Conservation (phyloP, 2,888 invertebrate species). For the Ferrisia virgata region DNA sequence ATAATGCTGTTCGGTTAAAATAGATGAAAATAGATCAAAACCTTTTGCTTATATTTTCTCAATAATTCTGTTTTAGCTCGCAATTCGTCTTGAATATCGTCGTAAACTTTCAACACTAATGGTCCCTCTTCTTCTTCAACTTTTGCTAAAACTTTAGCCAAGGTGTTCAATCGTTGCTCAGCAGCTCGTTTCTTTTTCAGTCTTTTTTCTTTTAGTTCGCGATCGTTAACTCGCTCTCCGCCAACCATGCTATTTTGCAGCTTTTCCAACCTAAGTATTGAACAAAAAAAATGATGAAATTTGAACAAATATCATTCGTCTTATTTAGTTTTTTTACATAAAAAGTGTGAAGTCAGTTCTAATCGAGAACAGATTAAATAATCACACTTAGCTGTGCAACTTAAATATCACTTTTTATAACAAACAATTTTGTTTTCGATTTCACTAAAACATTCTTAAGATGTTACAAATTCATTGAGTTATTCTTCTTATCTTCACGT, state of each 20-base stretch:
- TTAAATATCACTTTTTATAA: too few species aligned
- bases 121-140: slow-evolving; percentile 65
- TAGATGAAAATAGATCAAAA: too few species aligned
- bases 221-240: slow-evolving; percentile 71
- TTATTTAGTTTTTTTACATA: too few species aligned
- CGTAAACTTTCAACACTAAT: slow-evolving; percentile 70
- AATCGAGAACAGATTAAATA: too few species aligned
- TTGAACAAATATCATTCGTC: too few species aligned
- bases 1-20: too few species aligned
- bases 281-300: neutral
- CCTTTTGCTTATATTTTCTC: slow-evolving; percentile 64
- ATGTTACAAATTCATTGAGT: too few species aligned
- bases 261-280: slow-evolving; percentile 58
- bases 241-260: slow-evolving; percentile 75
- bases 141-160: slow-evolving; percentile 54
- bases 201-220: slow-evolving; percentile 66
- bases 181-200: slow-evolving; percentile 67
- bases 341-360: too few species aligned
- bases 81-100: slow-evolving; percentile 75
- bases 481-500: too few species aligned
- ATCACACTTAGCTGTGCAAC: too few species aligned
- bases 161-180: slow-evolving; percentile 61
- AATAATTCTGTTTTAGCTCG: slow-evolving; percentile 66
- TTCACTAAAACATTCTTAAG: too few species aligned
- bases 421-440: too few species aligned